Base-by-base conservation (phyloP, 2,888 invertebrate species). In the Drosophila mimetica region DNA sequence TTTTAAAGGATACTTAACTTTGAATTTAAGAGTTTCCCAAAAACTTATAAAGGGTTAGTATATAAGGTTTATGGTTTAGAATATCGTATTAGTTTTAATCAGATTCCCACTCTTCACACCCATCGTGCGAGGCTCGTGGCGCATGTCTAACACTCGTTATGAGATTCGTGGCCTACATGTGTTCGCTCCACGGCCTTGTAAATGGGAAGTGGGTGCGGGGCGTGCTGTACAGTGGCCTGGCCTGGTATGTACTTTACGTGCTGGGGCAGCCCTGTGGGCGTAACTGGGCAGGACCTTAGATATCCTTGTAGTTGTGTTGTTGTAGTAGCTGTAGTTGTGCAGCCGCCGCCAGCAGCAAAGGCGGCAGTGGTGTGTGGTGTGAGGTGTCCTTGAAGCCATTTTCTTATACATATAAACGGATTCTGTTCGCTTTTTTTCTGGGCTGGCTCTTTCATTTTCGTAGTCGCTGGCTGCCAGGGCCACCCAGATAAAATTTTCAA, bases 91-190 rank as follows among this genome's bases (percentile, higher is more conserved):
- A 25, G 25, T 7, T 30, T 30, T 11, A 4, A 9, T 4, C 11
- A 30, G 1, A 3, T 30, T 30, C 1, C 11, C 11, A 11, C 9
- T 0, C 11, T 6, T 39, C 5, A 2, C 3, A 1, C 7, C 41
- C 41, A 57, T 18, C 5, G 55, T 57, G 50, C 55, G n/a, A 14
- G 60, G 58, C 55, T 58, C 59, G 71, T 75, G 83, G 82, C 81
- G 84, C 79, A 83, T 85, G 86, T 76, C 86, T 83, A 85, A 84
- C 79, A 81, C 76, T 81, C 81, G 86, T 84, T 85, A 82, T 83
- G 79, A 81, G 79, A 83, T 83, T 83, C 84, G 85, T 84, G 83
- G 83, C 83, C 86, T 85, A 85, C 83, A 84, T 84, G 84, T 84
- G 82, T 78, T 83, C 79, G 84, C 79, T 82, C 79, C 82, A 84